Conservation (phyloP, 2,888 invertebrate species). For the Drosophila pegasa region DNA sequence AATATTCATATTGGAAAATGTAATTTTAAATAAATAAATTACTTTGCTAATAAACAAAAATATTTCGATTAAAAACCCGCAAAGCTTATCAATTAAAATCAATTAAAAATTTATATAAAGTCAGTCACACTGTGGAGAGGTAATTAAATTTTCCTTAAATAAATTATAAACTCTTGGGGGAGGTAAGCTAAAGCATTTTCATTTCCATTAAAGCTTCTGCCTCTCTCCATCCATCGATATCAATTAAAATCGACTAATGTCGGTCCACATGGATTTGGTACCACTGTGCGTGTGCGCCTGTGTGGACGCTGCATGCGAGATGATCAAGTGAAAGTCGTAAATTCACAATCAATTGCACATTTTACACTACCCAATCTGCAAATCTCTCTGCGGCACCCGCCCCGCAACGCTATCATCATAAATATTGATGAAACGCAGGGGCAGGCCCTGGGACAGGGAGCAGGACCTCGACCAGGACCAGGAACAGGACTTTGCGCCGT, state of each 20-base stretch:
- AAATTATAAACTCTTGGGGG: not conserved
- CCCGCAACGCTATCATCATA: slow-evolving; percentile 56
- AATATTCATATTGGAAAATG: not conserved
- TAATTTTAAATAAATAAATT: slow-evolving; percentile 4
- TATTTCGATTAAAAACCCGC: not conserved
- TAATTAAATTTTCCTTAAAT: not conserved
- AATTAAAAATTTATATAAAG: not conserved
- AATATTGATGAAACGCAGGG: slow-evolving; percentile 62
- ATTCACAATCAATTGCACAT: slow-evolving; percentile 62
- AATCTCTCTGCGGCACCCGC: slow-evolving; percentile 28
- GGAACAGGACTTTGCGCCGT: slow-evolving; percentile 34
- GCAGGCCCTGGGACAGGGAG: not conserved
- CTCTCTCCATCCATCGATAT: not conserved
- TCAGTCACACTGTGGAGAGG: not conserved
- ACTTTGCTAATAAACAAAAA: too few relatives aligned
- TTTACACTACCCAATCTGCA: slow-evolving; percentile 48
- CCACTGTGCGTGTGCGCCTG: slow-evolving; percentile 31
- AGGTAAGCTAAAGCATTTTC: not conserved
- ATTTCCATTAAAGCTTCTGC: not conserved
- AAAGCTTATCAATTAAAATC: not conserved
- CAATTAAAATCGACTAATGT: slow-evolving; percentile 32
- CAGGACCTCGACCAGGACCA: slow-evolving; percentile 1
- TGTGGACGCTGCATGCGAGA: slow-evolving; percentile 12
- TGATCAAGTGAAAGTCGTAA: slow-evolving; percentile 36
- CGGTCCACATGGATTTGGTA: slow-evolving; percentile 22